phyloP scores from a whole-genome alignment of 1,140 invertebrate species.

The Cylas formicarius region DNA sequence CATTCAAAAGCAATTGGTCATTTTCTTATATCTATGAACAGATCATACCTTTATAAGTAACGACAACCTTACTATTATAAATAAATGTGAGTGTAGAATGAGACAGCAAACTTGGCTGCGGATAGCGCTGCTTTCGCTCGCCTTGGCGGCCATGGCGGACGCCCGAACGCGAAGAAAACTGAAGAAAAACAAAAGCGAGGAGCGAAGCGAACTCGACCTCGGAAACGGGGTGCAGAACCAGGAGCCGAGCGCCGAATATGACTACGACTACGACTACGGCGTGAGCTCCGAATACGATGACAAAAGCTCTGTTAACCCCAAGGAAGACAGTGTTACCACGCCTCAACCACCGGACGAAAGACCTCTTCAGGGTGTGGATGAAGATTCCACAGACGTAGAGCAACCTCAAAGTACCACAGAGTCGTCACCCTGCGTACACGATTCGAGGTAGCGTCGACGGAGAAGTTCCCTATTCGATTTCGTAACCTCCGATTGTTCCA shows the following conservation, averaged over 20 bases:
- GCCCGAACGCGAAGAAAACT: too few relatives aligned
- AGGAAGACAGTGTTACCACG: constrained; percentile 17
- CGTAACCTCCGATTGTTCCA: neutral
- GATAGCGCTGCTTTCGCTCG: too few relatives aligned
- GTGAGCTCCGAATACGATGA: constrained; percentile 17
- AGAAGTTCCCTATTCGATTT: neutral
- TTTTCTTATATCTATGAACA: too few relatives aligned
- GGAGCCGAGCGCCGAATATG: constrained; percentile 22
- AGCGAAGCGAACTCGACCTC: too few relatives aligned
- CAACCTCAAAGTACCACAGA: constrained; percentile 22
- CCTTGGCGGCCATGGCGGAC: too few relatives aligned
- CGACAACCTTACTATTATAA: too few relatives aligned
- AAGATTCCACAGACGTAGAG: constrained; percentile 31
- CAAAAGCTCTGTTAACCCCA: constrained; percentile 1
- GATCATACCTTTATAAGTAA: too few relatives aligned
- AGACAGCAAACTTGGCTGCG: too few relatives aligned
- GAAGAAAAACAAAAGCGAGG: too few relatives aligned
- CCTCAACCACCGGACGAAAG: constrained; percentile 36
- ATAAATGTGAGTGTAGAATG: too few relatives aligned
- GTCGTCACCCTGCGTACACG: constrained; percentile 16
- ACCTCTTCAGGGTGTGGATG: constrained; percentile 16
- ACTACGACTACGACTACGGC: constrained; percentile 23
- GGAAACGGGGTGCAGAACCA: constrained; percentile 29
- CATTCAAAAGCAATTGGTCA: too few relatives aligned
- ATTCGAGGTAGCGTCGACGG: constrained; percentile 12